Evolutionary conservation across 2,888 invertebrate genomes (phyloP).

Genomic region (Acleris literana): DNA sequence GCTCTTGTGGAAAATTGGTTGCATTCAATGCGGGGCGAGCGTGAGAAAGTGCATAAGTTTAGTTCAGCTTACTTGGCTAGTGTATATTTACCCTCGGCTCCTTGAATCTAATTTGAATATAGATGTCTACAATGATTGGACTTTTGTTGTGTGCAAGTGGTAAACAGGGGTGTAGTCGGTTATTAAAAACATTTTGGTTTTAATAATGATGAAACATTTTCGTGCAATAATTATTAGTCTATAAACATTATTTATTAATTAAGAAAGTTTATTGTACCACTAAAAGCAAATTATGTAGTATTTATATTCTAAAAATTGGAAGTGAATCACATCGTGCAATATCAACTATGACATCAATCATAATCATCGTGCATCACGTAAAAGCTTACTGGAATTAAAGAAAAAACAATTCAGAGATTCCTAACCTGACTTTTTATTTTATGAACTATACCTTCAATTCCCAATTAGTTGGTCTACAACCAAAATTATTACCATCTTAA

Average conservation of each 20-base stretch:
- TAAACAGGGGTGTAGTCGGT: not conserved
- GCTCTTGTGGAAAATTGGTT: constrained; percentile 75
- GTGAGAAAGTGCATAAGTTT: constrained; percentile 73
- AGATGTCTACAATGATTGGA: constrained; percentile 53
- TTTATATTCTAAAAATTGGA: too few relatives aligned
- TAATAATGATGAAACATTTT: not conserved
- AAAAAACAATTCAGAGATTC: too few relatives aligned
- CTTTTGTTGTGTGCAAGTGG: constrained; percentile 22
- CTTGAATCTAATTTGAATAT: constrained; percentile 55
- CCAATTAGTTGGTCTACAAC: too few relatives aligned
- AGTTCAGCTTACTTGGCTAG: constrained; percentile 53
- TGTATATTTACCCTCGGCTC: constrained; percentile 53
- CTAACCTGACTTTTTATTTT: too few relatives aligned
- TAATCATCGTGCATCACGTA: too few relatives aligned
- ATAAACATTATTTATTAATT: not conserved
- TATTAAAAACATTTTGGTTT: constrained; percentile 3
- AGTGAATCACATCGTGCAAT: too few relatives aligned
- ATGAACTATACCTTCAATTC: too few relatives aligned
- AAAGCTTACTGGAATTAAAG: too few relatives aligned
- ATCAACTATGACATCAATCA: too few relatives aligned
- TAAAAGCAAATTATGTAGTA: too few relatives aligned
- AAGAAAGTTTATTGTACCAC: too few relatives aligned
- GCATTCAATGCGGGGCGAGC: constrained; percentile 62
- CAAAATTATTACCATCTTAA: too few relatives aligned
- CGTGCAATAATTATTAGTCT: not conserved